These are phyloP conservation scores for Tolypeutes matacus DNA, from an alignment of 2,797 vertebrate genomes.

Conservation along the genomic window DNA sequence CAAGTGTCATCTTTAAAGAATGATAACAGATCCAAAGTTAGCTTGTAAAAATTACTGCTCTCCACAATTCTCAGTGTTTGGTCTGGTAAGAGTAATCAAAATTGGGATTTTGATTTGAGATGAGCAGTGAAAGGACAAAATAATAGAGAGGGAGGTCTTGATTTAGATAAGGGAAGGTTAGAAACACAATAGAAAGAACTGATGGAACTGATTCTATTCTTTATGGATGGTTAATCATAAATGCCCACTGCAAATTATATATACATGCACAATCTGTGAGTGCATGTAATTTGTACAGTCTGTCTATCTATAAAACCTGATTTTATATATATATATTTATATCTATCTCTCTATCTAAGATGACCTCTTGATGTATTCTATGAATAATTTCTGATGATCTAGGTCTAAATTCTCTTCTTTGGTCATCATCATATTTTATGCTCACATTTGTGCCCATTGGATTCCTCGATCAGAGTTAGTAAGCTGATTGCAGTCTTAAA, in stretches of 20 bases:
- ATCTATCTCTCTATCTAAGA: no score
- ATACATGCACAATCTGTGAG: background rate
- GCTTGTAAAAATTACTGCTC: conserved; percentile 55
- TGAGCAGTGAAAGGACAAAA: background rate
- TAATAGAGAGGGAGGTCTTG: conserved; percentile 27
- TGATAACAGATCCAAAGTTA: conserved; percentile 71
- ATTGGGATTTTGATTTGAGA: conserved; percentile 69
- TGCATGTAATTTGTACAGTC: background rate
- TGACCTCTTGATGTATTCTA: background rate
- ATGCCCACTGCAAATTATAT: background rate
- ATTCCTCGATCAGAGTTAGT: conserved; percentile 17
- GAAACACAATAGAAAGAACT: background rate
- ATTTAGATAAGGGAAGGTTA: background rate
- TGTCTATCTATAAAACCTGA: background rate
- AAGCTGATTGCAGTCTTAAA: background rate
- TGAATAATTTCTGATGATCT: background rate
- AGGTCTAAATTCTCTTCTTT: background rate
- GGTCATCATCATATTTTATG: background rate
- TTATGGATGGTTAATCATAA: conserved; percentile 25
- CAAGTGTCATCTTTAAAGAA: conserved; percentile 75
- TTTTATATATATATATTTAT: background rate
- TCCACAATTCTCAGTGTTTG: conserved; percentile 44
- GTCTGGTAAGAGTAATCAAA: conserved; percentile 57
- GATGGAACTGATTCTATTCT: background rate
- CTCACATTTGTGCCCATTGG: background rate